Evolutionary conservation across 2,888 invertebrate genomes (phyloP).

Genomic region (Thysanoteuthis rhombus): DNA sequence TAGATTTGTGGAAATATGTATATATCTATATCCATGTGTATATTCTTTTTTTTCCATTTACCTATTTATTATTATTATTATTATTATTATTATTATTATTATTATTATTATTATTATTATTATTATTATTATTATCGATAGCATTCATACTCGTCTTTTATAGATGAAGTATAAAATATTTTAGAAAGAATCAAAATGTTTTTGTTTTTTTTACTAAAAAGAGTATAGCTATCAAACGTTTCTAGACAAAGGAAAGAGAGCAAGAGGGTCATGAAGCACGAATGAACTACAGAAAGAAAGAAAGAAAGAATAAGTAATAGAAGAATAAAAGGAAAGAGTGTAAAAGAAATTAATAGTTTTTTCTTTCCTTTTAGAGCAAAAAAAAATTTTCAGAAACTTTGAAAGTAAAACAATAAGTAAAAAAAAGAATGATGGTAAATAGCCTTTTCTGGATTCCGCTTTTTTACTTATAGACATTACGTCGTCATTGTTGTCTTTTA

Average conservation of each 20-base stretch:
- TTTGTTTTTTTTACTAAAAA: background rate
- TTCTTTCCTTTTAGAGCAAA: background rate
- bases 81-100: background rate
- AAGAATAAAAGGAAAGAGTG: too few species aligned
- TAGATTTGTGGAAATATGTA: background rate
- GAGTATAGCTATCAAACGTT: too few species aligned
- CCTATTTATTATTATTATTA: background rate
- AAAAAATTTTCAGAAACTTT: background rate
- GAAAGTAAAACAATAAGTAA: background rate
- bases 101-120: constrained; percentile 1
- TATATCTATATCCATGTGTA: background rate
- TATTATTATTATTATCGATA: background rate
- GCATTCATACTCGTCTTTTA: background rate
- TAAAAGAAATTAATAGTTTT: background rate
- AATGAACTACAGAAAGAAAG: background rate
- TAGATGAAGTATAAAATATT: background rate
- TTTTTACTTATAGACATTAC: background rate
- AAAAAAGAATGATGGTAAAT: background rate
- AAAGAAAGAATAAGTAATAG: too few species aligned
- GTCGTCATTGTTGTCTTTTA: background rate
- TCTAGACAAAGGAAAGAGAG: too few species aligned
- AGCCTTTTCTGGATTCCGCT: background rate
- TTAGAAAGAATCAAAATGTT: background rate
- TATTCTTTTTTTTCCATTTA: background rate
- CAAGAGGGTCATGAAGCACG: background rate